Evolutionary conservation across 1,140 invertebrate species (phyloP).

Genomic region (Tetramorium parvispinum): DNA sequence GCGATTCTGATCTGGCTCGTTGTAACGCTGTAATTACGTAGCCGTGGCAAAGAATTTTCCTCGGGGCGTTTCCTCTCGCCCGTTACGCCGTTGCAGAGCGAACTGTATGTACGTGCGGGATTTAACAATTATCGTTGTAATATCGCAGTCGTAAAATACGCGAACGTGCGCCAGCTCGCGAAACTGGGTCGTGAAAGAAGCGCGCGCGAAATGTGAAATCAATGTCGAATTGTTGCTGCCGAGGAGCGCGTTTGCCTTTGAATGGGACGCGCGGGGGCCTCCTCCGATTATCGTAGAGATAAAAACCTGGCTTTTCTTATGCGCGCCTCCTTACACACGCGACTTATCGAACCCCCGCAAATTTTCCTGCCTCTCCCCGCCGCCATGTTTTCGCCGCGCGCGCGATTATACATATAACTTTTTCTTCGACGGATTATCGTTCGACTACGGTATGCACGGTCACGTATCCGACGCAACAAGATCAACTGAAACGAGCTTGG

Average conservation of each 20-base stretch:
- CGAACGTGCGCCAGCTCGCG: background rate
- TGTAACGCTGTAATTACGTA: constrained; percentile 39
- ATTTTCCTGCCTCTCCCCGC: background rate
- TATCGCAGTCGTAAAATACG: constrained; percentile 33
- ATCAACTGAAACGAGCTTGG: constrained; percentile 41
- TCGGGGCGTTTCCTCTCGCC: background rate
- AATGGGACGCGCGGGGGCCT: background rate
- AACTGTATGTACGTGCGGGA: constrained; percentile 32
- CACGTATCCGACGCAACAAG: constrained; percentile 56
- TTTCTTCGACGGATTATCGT: constrained; percentile 52
- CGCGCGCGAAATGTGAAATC: constrained; percentile 35
- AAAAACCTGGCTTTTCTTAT: background rate
- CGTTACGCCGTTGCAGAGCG: background rate
- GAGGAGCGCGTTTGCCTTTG: background rate
- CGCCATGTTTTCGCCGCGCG: constrained; percentile 9
- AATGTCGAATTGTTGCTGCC: constrained; percentile 8
- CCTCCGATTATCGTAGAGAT: background rate
- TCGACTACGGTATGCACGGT: constrained; percentile 20
- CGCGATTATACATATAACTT: constrained; percentile 41
- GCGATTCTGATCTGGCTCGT: constrained; percentile 33
- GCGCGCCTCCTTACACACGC: too few species aligned
- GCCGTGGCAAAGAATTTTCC: constrained; percentile 34
- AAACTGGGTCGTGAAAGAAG: constrained; percentile 42
- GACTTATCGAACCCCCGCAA: background rate
- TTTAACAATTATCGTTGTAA: constrained; percentile 48